Base-by-base conservation (phyloP, 2,888 invertebrate species). In the Lasioglossum lativentre region DNA sequence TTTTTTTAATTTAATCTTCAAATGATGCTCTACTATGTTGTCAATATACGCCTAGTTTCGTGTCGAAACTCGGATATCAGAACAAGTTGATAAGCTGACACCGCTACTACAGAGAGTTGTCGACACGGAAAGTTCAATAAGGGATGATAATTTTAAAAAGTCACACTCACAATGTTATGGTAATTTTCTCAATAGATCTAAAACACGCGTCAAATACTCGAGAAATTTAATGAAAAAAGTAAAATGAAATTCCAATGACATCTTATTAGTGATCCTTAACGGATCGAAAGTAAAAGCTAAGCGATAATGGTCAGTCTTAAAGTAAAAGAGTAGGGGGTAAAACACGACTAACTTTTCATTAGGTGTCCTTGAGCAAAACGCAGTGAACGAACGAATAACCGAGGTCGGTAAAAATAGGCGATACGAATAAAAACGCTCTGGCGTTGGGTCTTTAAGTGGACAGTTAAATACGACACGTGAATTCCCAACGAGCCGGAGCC, bases 391-490 rank as follows among this genome's bases (percentile, higher is more conserved):
- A 23, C 34, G 23, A 23, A 66, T 10, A 6, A 34, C 23, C 34
- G 66, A 27, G 59, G 14, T 63, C 59, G 34, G 38, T 38, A n/a
- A n/a, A 40, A 70, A 40, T 70, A 14, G 10, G 14, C 14, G n/a
- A 40, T 12, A n/a, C 23, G 68, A 70, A 23, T 38, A 23, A 68
- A 68, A 68, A 68, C 68, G 42, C 27, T 45, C 16, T 4, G 40
- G 16, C 23, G 42, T 30, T 19, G 72, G 30, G 47, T 47, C 45
- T 47, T 72, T 47, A 47, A 72, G 72, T 30, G 72, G 78, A 23
- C 52, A 56, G 34, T 56, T 80, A 56, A 80, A 70, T 27, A 27
- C 78, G 76, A 76, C n/a, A n/a, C 30, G 40, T 47, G 63, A 75
- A 47, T 66, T 75, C 75, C 59, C 66, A 45, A 47, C 45, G 79